Conservation (phyloP, 2,888 invertebrate species). For the Cheilosia variabilis region DNA sequence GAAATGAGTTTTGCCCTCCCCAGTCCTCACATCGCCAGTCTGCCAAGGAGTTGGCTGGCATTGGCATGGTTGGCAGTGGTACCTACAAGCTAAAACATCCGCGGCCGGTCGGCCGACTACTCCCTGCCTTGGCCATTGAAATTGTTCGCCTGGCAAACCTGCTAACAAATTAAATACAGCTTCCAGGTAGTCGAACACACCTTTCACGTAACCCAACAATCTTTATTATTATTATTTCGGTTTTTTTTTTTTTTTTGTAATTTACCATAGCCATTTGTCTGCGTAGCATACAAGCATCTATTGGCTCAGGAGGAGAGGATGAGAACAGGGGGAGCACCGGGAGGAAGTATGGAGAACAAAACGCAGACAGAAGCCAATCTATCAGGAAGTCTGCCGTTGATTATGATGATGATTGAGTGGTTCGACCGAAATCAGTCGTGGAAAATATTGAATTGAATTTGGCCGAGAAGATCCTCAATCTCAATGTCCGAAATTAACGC, state of each 20-base stretch:
- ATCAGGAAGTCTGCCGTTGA: slow-evolving; percentile 63
- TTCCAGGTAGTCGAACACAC: slow-evolving; percentile 59
- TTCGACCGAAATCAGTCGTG: slow-evolving; percentile 41
- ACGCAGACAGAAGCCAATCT: slow-evolving; percentile 62
- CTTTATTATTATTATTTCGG: slow-evolving; percentile 10
- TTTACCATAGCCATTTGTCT: slow-evolving; percentile 57
- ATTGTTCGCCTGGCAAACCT: slow-evolving; percentile 15
- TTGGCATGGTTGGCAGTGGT: not conserved
- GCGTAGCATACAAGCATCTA: slow-evolving; percentile 34
- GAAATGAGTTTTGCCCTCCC: slow-evolving; percentile 36
- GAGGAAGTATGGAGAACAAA: slow-evolving; percentile 19
- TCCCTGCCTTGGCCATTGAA: not conserved
- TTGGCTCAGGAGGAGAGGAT: slow-evolving; percentile 11
- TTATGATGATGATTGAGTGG: slow-evolving; percentile 66
- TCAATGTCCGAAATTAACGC: slow-evolving; percentile 53
- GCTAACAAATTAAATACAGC: slow-evolving; percentile 55
- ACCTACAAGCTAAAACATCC: slow-evolving; percentile 5
- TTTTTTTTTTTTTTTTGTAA: slow-evolving; percentile 19
- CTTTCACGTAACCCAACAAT: slow-evolving; percentile 25
- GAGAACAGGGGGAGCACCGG: not conserved
- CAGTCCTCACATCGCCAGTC: slow-evolving; percentile 5
- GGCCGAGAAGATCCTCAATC: slow-evolving; percentile 21
- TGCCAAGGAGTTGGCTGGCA: slow-evolving; percentile 5
- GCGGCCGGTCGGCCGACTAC: not conserved
- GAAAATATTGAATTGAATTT: slow-evolving; percentile 54